phyloP scores from a whole-genome alignment of 2,113 vertebrate genomes.

The Pomatorhinus ruficollis region DNA sequence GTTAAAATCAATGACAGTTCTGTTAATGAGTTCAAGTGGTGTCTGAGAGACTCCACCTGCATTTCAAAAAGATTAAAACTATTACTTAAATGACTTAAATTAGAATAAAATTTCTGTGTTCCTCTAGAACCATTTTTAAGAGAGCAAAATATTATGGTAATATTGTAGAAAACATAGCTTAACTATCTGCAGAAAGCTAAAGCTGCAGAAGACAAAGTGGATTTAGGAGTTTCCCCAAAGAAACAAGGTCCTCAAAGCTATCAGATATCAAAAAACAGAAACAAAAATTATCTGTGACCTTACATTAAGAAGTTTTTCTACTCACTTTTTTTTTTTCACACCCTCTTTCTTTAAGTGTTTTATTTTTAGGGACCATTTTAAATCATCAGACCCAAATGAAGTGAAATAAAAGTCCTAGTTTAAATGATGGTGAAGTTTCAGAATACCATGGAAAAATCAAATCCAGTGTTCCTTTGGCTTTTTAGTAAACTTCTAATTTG shows the following conservation, averaged over 20 bases:
- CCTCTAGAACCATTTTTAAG: neutral
- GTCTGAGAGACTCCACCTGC: neutral
- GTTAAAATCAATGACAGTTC: neutral
- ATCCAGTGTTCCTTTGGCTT: neutral
- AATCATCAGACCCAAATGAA: neutral
- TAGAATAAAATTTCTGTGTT: neutral
- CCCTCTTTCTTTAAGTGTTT: neutral
- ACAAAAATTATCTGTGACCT: neutral
- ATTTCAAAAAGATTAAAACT: neutral
- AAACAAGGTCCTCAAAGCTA: neutral
- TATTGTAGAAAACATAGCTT: neutral
- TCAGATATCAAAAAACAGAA: neutral
- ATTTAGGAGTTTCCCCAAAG: neutral
- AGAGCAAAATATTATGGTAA: neutral
- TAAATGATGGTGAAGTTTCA: neutral
- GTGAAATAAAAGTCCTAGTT: neutral
- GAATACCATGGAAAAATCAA: fast-evolving
- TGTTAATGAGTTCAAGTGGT: neutral
- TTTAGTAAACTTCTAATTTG: neutral
- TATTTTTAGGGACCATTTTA: neutral
- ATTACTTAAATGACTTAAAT: neutral
- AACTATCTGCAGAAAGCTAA: neutral
- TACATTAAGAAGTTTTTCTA: fast-evolving
- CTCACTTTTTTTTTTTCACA: neutral
- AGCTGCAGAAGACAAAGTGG: neutral